A percentile compares a stretch with the other conserved stretches of the same genome.
Conservation (phyloP, 2,888 invertebrate species). For the Caenorhabditis auriculariae region DNA sequence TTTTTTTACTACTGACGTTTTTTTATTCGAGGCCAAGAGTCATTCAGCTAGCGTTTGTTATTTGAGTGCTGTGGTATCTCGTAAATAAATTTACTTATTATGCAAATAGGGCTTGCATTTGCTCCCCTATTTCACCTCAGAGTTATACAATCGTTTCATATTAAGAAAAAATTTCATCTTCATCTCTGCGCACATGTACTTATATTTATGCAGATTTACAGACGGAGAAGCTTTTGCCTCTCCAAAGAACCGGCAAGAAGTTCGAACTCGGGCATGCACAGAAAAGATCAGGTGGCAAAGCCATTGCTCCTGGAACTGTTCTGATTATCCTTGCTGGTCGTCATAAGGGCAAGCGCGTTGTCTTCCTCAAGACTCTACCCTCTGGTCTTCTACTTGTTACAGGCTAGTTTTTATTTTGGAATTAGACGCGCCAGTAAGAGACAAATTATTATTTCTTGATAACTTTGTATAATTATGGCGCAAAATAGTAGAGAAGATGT, state of each 20-base stretch:
- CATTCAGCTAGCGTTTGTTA: no score
- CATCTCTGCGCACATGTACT: background rate
- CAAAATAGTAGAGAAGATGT: no score
- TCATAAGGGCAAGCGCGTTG: constrained; percentile 95
- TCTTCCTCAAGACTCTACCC: constrained; percentile 82
- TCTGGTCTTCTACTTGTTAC: constrained; percentile 90
- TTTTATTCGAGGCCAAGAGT: no score
- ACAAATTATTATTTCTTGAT: no score
- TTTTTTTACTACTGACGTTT: background rate
- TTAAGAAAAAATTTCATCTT: background rate
- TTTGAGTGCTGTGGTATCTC: no score
- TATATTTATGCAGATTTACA: no score
- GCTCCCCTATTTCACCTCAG: no score
- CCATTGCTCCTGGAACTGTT: constrained; percentile 84
- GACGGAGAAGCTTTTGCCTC: constrained; percentile 24
- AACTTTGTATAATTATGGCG: no score
- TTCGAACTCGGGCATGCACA: constrained; percentile 34
- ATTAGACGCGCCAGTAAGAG: no score
- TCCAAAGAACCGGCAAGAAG: constrained; percentile 32
- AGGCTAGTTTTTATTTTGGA: no score
- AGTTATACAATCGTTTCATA: constrained; percentile 27
- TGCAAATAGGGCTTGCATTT: no score
- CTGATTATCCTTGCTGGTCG: constrained; percentile 89
- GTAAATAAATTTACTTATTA: no score
- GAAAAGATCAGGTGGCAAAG: constrained; percentile 46